These are phyloP conservation scores for Phrynosoma blainvillii DNA, from an alignment of 2,113 vertebrate species.

Conservation along the genomic window DNA sequence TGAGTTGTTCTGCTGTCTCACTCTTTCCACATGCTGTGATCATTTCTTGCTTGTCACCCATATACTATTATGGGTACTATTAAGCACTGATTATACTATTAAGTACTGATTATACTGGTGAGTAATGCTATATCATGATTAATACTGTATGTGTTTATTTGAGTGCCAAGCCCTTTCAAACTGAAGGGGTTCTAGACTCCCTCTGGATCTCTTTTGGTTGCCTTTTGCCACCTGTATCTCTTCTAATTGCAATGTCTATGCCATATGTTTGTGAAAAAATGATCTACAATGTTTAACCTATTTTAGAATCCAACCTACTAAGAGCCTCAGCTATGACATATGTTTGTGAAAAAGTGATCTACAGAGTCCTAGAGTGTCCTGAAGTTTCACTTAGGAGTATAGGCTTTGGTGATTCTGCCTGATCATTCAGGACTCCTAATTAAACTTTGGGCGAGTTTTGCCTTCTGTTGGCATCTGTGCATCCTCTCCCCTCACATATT, in stretches of 20 bases:
- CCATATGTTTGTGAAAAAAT: neutral
- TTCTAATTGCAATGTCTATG: neutral
- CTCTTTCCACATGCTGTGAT: neutral
- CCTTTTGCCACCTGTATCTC: neutral
- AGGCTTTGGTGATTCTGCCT: neutral
- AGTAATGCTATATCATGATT: neutral
- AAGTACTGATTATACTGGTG: neutral
- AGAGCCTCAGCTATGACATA: neutral
- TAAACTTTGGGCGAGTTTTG: neutral
- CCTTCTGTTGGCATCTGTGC: neutral
- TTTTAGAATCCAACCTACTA: conserved; percentile 6
- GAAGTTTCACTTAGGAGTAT: neutral
- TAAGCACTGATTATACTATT: neutral
- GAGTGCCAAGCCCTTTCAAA: neutral
- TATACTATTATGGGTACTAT: neutral
- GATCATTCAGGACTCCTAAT: neutral
- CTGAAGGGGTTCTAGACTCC: neutral
- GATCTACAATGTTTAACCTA: neutral
- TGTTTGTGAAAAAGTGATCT: neutral
- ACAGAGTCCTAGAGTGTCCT: neutral
- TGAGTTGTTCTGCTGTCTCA: neutral
- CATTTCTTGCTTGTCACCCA: neutral
- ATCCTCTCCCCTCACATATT: neutral
- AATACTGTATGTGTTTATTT: neutral
- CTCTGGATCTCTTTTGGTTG: conserved; percentile 6